Conservation (phyloP, 2,888 invertebrate genomes). For the Dryobota labecula region DNA sequence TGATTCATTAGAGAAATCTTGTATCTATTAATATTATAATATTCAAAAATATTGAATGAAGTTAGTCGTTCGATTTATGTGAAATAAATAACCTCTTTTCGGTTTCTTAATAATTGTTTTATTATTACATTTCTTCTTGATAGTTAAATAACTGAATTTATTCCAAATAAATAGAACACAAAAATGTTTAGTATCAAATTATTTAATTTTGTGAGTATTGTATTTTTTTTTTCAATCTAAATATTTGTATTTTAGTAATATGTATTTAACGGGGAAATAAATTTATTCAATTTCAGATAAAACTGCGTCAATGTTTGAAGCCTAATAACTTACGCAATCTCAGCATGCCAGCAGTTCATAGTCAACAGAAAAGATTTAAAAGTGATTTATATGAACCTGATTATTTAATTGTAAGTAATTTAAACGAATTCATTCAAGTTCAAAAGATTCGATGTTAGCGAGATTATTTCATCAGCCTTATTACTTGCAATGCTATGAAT, state of each 20-base stretch:
- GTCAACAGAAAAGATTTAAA: constrained; percentile 75
- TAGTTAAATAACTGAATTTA: background rate
- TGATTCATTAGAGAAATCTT: background rate
- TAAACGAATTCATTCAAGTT: background rate
- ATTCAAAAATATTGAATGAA: background rate
- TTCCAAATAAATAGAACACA: background rate
- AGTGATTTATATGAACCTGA: constrained; percentile 92
- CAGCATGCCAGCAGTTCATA: constrained; percentile 55
- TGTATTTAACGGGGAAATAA: background rate
- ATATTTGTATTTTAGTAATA: background rate
- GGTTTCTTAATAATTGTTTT: background rate
- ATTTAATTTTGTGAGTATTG: constrained; percentile 40
- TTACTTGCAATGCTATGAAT: background rate
- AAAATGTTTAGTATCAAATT: constrained; percentile 71
- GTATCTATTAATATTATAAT: background rate
- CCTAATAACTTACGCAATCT: constrained; percentile 47
- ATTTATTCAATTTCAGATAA: constrained; percentile 71
- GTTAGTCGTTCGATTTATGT: background rate
- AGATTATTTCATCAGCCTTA: background rate
- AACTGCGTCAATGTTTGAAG: constrained; percentile 66
- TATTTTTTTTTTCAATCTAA: background rate
- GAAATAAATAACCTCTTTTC: constrained; percentile 32
- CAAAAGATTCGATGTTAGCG: background rate
- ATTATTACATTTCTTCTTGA: background rate
- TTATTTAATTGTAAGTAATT: constrained; percentile 92